Base-by-base conservation (phyloP, 1,140 invertebrate species). In the Eurosta solidaginis region DNA sequence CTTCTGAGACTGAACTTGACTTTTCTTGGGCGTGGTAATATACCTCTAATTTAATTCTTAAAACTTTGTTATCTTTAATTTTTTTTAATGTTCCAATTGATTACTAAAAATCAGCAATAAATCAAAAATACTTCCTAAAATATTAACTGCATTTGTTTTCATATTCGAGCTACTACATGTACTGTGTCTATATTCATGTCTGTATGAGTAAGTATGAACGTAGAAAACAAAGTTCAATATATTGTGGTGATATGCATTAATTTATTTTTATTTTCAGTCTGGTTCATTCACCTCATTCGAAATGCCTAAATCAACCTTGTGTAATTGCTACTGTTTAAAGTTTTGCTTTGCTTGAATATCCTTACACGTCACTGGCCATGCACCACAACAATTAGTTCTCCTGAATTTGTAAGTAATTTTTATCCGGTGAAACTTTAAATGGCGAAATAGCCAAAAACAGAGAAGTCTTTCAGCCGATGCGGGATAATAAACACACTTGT, bases 391-490 rank as follows among this genome's bases (percentile, higher is more conserved):
- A 40, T 68, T 68, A 68, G 33, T 68, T 22, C 59, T 68, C 59
- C 59, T 68, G 33, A 40, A 68, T 68, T 63, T 68, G 33, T 20
- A 40, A 68, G 59, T 9, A 68, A 40, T 40, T 68, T 68, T 68
- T 20, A n/a, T n/a, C 29, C n/a, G 40, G 59, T 33, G 59, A 68
- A 68, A 68, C 59, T 68, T 68, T 68, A 68, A 40, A 68, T 42
- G 40, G 59, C 40, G 36, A 33, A 68, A 68, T 29, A 20, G 29
- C 25, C 54, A 22, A 59, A n/a, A 59, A 59, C n/a, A 22, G 59
- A 40, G 59, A 42, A 68, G 17, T 68, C 59, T 40, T 29, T 68
- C 59, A 40, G 33, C 12, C 36, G 59, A 40, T 68, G 22, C 27
- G 22, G 22, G 50, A 20, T 17, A 54, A 27, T 10, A 68, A 1